Evolutionary conservation across 2,888 invertebrate species (phyloP).

Genomic region (Tanytarsus gracilentus): DNA sequence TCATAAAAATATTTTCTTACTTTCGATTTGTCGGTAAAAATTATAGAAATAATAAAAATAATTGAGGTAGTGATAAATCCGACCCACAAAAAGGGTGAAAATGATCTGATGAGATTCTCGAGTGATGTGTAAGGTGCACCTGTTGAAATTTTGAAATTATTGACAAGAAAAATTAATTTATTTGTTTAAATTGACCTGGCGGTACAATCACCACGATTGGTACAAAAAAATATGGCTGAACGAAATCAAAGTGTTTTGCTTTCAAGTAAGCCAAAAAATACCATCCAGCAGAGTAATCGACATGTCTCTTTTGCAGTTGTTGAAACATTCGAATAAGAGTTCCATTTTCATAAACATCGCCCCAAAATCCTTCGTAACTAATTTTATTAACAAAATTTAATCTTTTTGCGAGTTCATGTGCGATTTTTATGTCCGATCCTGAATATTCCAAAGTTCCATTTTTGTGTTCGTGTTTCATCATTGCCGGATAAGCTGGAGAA

Average conservation of each 20-base stretch:
- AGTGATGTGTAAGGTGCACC: background rate
- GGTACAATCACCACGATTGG: background rate
- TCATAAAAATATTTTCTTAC: background rate
- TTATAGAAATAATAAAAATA: background rate
- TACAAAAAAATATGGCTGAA: background rate
- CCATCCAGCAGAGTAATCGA: background rate
- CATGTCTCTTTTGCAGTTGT: background rate
- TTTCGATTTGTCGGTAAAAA: too few species aligned
- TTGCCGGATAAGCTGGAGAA: background rate
- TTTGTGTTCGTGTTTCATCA: background rate
- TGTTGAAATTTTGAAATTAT: too few species aligned
- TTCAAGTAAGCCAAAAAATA: background rate
- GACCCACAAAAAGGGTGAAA: background rate
- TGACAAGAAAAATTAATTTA: too few species aligned
- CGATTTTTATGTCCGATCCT: background rate
- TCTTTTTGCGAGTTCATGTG: background rate
- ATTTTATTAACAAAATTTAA: background rate
- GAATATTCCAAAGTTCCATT: background rate
- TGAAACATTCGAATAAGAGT: background rate
- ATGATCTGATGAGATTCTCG: background rate
- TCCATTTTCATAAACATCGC: background rate
- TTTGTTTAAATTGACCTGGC: too few species aligned
- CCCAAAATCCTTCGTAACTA: background rate
- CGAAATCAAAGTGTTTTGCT: background rate
- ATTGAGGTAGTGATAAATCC: background rate